These are phyloP conservation scores for Emydocephalus ijimae DNA, from an alignment of 2,113 vertebrate species.

Conservation along the genomic window DNA sequence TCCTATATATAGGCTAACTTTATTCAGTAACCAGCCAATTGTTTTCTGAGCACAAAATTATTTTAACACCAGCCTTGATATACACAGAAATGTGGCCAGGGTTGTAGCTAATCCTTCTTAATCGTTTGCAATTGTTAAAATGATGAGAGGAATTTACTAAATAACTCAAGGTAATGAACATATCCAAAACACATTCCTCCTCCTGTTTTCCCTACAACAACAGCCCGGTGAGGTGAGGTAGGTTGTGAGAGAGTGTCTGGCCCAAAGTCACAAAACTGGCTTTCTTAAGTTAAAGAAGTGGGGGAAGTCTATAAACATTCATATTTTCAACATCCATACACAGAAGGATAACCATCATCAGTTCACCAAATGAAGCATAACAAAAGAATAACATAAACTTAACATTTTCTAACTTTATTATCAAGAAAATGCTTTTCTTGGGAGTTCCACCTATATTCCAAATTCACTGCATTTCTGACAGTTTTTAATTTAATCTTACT, in stretches of 20 bases:
- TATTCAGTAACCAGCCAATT: neutral
- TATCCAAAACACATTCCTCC: neutral
- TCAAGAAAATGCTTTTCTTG: neutral
- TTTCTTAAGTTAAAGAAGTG: neutral
- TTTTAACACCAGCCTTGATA: neutral
- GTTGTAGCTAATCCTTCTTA: neutral
- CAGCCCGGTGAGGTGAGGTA: neutral
- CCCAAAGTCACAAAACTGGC: neutral
- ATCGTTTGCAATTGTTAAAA: neutral
- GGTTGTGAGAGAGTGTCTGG: neutral
- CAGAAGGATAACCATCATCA: neutral
- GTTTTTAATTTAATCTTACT: neutral
- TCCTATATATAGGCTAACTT: neutral
- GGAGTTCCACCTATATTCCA: neutral
- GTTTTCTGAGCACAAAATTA: neutral
- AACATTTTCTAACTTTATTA: neutral
- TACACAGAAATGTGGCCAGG: neutral
- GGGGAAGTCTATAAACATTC: neutral
- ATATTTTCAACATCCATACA: neutral
- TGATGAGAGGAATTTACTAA: neutral
- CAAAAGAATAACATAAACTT: neutral
- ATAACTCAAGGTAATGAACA: neutral
- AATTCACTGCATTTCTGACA: neutral
- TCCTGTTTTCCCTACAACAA: neutral
- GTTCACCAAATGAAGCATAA: neutral